These are phyloP conservation scores for Drosophila burlai DNA, from an alignment of 1,140 invertebrate species.

Conservation along the genomic window DNA sequence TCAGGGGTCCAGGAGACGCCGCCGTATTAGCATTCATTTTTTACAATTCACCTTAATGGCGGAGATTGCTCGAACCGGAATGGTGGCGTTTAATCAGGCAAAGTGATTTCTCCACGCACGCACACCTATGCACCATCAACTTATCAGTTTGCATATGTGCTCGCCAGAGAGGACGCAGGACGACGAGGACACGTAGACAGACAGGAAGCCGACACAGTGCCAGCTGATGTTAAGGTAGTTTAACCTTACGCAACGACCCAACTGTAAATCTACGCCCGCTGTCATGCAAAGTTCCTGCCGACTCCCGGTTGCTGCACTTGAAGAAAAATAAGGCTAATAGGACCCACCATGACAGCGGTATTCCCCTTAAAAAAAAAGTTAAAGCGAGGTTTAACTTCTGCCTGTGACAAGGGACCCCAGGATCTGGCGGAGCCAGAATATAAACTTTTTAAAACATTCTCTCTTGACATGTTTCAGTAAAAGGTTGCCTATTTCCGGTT, in stretches of 20 bases:
- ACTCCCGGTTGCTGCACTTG: constrained; percentile 12
- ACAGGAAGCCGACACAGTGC: constrained; percentile 64
- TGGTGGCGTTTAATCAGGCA: constrained; percentile 80
- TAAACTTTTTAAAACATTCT: not conserved
- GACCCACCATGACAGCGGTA: not conserved
- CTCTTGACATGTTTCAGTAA: not conserved
- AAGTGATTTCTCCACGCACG: constrained; percentile 68
- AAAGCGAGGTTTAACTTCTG: not conserved
- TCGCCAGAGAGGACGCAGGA: constrained; percentile 9
- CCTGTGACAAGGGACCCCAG: not conserved
- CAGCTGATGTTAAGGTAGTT: constrained; percentile 72
- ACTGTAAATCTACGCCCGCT: constrained; percentile 72
- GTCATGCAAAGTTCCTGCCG: constrained; percentile 73
- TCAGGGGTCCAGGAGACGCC: constrained; percentile 10
- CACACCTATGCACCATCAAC: constrained; percentile 47
- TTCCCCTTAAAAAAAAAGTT: not conserved
- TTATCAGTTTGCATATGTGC: constrained; percentile 67
- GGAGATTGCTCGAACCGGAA: constrained; percentile 47
- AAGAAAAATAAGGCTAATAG: not conserved
- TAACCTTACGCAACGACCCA: constrained; percentile 75
- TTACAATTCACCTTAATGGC: constrained; percentile 76
- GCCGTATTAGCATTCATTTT: constrained; percentile 77
- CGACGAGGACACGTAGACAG: constrained; percentile 51
- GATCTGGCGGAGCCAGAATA: not conserved
- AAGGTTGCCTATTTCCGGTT: not conserved